Base-by-base conservation (phyloP, 2,113 vertebrate genomes). In the Physeter macrocephalus region DNA sequence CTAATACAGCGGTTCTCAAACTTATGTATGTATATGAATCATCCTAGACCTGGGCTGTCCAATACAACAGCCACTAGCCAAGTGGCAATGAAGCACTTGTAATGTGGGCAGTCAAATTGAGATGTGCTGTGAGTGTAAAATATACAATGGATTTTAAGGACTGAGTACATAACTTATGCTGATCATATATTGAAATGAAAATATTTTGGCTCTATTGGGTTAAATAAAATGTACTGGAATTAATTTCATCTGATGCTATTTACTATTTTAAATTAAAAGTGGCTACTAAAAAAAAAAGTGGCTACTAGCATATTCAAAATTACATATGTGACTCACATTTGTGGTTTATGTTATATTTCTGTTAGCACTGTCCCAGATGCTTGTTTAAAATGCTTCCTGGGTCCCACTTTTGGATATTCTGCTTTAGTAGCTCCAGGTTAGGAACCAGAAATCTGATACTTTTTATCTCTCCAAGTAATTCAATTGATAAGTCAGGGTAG, bases 321-420 rank as follows among this genome's bases (percentile, higher is more conserved):
- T 90, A 78, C 75, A n/a, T 23, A 75, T 31, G 64, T 34, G 82
- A 57, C 29, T 67, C 62, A 3, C 21, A 83, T 64, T 66, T 95
- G 31, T 67, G 46, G 12, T 59, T 88, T 77, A 59, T 49, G 27
- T 66, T 83, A 67, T 52, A 41, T 25, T 88, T 61, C n/a, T 75
- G 1, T n/a, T 59, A 90, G 9, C 39, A 75, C 6, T 90, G 54
- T 29, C n/a, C 20, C 15, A 85, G 6, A 75, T 61, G 17, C 39
- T 96, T 90, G 39, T 78, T 93, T 80, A 90, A 93, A 96, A 96
- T 71, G 43, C 64, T 74, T 90, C 49, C 72, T 52, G 7, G 20
- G 13, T 71, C 15, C 36, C 52, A 72, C 29, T 91, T 75, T 49
- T 74, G 8, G 23, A 95, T 52, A 69, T 87, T 87, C 49, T 95